A percentile compares a stretch with the other conserved stretches of the same genome.
phyloP scores from a whole-genome alignment of 2,113 vertebrate genomes.

The Helogale parvula region DNA sequence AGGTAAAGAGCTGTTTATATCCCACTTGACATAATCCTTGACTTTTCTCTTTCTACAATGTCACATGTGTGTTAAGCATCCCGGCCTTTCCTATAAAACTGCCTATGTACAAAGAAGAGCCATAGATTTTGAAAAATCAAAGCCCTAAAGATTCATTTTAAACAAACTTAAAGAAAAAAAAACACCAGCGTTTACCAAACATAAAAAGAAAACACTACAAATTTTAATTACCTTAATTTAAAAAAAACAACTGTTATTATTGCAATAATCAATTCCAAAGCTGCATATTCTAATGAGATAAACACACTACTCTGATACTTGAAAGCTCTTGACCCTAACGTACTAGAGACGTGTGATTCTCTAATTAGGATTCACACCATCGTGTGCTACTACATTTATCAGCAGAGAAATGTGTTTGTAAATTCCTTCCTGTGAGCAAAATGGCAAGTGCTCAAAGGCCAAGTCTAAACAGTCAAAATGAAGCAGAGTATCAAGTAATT shows the following conservation, averaged over 20 bases:
- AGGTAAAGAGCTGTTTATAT: slow-evolving; percentile 47
- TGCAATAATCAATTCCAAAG: slow-evolving; percentile 71
- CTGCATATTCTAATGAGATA: slow-evolving; percentile 74
- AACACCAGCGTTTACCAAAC: slow-evolving; percentile 61
- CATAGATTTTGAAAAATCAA: slow-evolving; percentile 57
- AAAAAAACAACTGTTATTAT: slow-evolving; percentile 52
- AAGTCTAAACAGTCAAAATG: slow-evolving; percentile 73
- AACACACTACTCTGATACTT: slow-evolving; percentile 71
- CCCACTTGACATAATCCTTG: slow-evolving; percentile 54
- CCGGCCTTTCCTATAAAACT: slow-evolving; percentile 35
- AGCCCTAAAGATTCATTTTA: slow-evolving; percentile 57
- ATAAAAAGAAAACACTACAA: slow-evolving; percentile 64
- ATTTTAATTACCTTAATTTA: slow-evolving; percentile 72
- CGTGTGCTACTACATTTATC: slow-evolving; percentile 71
- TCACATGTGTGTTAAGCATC: slow-evolving; percentile 21
- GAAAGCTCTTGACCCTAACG: slow-evolving; percentile 77
- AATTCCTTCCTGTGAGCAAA: slow-evolving; percentile 75
- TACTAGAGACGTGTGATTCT: slow-evolving; percentile 69
- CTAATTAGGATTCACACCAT: slow-evolving; percentile 76
- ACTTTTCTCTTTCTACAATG: slow-evolving; percentile 43
- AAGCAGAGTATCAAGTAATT: slow-evolving; percentile 79
- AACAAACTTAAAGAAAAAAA: slow-evolving; percentile 49
- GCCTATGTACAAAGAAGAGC: slow-evolving; percentile 30
- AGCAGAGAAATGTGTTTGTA: slow-evolving; percentile 55
- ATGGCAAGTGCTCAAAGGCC: slow-evolving; percentile 75